Evolutionary conservation across 2,113 vertebrate genomes (phyloP).

Genomic region (Neopipo cinnamomea): DNA sequence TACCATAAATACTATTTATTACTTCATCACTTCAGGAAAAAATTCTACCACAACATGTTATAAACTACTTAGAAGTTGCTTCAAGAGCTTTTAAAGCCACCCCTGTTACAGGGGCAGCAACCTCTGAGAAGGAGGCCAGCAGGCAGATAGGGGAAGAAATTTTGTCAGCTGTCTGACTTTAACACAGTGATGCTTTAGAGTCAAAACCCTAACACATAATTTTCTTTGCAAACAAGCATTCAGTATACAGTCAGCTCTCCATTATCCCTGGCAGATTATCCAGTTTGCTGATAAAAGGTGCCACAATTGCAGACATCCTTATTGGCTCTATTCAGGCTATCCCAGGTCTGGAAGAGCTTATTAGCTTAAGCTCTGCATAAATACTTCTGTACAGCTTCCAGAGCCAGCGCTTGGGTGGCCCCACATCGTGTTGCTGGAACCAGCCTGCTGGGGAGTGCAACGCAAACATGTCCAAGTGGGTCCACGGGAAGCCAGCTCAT

Average conservation of each 20-base stretch:
- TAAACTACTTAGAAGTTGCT: constrained; percentile 7
- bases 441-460: not conserved
- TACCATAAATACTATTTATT: not conserved
- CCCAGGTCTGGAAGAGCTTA: constrained; percentile 48
- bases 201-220: constrained; percentile 27
- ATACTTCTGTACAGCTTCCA: constrained; percentile 25
- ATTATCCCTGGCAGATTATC: constrained; percentile 58
- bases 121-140: constrained; percentile 1
- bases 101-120: not conserved
- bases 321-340: constrained; percentile 28
- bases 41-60: not conserved
- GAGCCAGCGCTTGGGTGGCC: not conserved
- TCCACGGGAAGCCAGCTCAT: not conserved
- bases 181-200: constrained; percentile 27
- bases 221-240: constrained; percentile 46
- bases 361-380: constrained; percentile 55
- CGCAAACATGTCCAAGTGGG: not conserved
- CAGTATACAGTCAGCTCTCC: constrained; percentile 25
- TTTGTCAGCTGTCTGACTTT: constrained; percentile 40
- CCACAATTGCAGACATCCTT: constrained; percentile 30
- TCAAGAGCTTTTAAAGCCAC: constrained; percentile 36
- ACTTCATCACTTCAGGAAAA: not conserved
- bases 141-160: constrained; percentile 30
- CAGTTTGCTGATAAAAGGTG: constrained; percentile 49
- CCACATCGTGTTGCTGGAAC: not conserved